A percentile compares a stretch with the other conserved stretches of the same genome.
Evolutionary conservation across 2,888 invertebrate genomes (phyloP).

Genomic region (Apamea anceps): DNA sequence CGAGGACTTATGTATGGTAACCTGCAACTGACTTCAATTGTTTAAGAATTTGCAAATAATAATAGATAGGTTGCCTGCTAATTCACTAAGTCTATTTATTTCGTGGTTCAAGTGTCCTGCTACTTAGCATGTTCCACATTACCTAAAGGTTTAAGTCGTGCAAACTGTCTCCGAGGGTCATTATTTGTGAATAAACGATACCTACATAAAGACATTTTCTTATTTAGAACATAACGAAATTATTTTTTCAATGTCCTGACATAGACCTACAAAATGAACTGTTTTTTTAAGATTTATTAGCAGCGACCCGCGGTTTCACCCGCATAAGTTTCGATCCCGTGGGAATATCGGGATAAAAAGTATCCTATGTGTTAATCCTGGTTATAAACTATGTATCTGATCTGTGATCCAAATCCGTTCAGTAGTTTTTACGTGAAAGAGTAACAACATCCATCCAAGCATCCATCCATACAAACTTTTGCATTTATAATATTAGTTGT

Average conservation of each 20-base stretch:
- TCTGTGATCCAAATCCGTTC: too few relatives aligned
- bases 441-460: too few relatives aligned
- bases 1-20: too few relatives aligned
- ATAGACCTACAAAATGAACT: not conserved
- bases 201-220: not conserved
- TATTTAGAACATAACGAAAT: not conserved
- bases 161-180: conserved; percentile 38
- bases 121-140: conserved; percentile 39
- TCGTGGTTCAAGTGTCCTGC: conserved; percentile 38
- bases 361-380: too few relatives aligned
- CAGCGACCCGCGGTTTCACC: too few relatives aligned
- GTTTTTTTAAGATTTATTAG: not conserved
- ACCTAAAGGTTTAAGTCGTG: conserved; percentile 59
- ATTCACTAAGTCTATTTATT: conserved; percentile 23
- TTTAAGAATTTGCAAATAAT: not conserved
- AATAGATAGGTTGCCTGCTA: not conserved
- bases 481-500: too few relatives aligned
- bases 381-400: too few relatives aligned
- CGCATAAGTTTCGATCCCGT: too few relatives aligned
- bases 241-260: not conserved
- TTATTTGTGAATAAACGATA: conserved; percentile 43
- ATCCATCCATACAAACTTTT: too few relatives aligned
- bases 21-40: not conserved
- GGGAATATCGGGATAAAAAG: too few relatives aligned
- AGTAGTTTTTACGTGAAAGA: too few relatives aligned